Conservation (phyloP, 1,140 invertebrate species). For the Drosophila varians region DNA sequence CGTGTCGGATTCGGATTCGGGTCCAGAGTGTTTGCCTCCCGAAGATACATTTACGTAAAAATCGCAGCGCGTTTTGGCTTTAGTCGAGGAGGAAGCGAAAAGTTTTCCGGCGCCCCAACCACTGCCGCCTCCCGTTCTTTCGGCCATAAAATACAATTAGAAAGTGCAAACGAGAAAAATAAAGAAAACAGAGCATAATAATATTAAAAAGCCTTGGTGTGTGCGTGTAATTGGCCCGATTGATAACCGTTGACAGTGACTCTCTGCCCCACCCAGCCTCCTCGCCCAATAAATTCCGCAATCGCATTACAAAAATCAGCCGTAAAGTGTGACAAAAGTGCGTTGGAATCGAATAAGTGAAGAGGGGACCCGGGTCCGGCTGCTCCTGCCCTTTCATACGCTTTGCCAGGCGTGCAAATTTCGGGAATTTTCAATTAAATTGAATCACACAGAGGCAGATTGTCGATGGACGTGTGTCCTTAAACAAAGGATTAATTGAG, state of each 20-base stretch:
- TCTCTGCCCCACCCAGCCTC: not conserved
- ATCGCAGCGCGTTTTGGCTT: slow-evolving; percentile 12
- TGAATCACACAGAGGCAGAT: slow-evolving; percentile 33
- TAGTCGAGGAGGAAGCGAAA: not conserved
- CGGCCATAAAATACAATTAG: not conserved
- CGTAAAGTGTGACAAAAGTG: slow-evolving; percentile 60
- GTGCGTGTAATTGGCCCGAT: slow-evolving; percentile 39
- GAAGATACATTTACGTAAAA: slow-evolving; percentile 42
- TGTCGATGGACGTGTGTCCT: slow-evolving; percentile 8
- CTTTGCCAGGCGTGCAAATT: slow-evolving; percentile 28
- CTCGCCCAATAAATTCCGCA: slow-evolving; percentile 19
- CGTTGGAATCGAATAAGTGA: slow-evolving; percentile 28
- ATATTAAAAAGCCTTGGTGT: not conserved
- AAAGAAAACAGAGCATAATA: not conserved
- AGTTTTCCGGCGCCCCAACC: not conserved
- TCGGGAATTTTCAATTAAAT: slow-evolving; percentile 55
- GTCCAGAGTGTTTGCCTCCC: not conserved
- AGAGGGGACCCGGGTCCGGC: slow-evolving; percentile 1
- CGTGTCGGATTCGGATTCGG: not conserved
- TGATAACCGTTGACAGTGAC: slow-evolving; percentile 47
- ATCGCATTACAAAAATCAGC: slow-evolving; percentile 26
- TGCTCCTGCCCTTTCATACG: slow-evolving; percentile 1
- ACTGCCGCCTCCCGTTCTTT: not conserved
- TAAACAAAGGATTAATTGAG: slow-evolving; percentile 56
- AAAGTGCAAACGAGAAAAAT: slow-evolving; percentile 13